These are phyloP conservation scores for Atethmia centrago DNA, from an alignment of 2,888 invertebrate species.

Conservation along the genomic window DNA sequence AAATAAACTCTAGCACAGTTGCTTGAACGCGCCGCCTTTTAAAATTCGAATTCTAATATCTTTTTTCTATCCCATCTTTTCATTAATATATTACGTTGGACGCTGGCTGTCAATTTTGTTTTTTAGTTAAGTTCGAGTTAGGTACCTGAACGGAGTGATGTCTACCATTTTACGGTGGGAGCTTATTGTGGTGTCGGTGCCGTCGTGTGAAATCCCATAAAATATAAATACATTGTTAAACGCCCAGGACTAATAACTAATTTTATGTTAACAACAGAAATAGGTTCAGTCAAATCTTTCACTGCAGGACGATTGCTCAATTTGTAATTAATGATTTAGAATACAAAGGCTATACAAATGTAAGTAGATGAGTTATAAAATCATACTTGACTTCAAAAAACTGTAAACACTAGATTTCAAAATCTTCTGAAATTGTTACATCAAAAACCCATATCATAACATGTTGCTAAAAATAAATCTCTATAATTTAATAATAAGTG, in stretches of 20 bases:
- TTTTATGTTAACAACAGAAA: constrained; percentile 56
- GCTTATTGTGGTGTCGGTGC: constrained; percentile 72
- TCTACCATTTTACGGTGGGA: constrained; percentile 79
- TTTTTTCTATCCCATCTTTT: constrained; percentile 87
- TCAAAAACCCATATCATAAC: background rate
- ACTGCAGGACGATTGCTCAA: constrained; percentile 19
- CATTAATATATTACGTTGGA: constrained; percentile 89
- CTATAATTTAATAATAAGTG: constrained; percentile 6
- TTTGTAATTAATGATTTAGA: constrained; percentile 15
- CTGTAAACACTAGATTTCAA: too few relatives aligned
- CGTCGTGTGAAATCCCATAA: constrained; percentile 75
- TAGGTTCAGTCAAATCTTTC: constrained; percentile 24
- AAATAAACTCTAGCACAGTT: constrained; percentile 86
- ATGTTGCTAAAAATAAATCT: background rate
- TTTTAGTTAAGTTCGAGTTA: constrained; percentile 72
- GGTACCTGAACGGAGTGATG: constrained; percentile 79
- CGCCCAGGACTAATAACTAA: constrained; percentile 60
- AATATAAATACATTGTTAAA: constrained; percentile 71
- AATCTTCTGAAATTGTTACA: background rate
- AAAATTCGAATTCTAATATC: constrained; percentile 84
- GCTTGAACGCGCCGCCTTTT: constrained; percentile 88
- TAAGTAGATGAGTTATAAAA: background rate
- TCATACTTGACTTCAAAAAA: background rate
- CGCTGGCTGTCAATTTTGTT: constrained; percentile 84
- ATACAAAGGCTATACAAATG: background rate